A percentile compares a stretch with the other conserved stretches of the same genome.
These are phyloP conservation scores for Catharus fuscescens DNA, from an alignment of 2,113 vertebrate genomes.

Conservation along the genomic window DNA sequence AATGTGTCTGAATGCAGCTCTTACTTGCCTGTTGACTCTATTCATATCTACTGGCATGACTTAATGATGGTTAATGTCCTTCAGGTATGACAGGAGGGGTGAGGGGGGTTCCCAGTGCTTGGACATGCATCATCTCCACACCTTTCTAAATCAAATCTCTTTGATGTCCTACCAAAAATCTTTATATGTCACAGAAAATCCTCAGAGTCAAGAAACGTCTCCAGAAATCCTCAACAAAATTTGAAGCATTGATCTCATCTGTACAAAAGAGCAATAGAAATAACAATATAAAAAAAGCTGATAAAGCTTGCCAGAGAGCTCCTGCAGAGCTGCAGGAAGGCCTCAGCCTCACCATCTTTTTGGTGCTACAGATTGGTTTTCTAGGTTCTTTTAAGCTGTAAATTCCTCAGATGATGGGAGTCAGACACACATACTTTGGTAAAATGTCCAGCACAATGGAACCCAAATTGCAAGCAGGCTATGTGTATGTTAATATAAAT, in stretches of 20 bases:
- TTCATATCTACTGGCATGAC: neutral
- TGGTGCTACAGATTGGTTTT: neutral
- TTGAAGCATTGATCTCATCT: neutral
- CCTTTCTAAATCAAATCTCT: neutral
- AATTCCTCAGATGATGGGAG: neutral
- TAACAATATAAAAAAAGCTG: neutral
- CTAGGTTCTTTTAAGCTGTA: neutral
- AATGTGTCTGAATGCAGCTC: neutral
- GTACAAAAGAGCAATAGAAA: neutral
- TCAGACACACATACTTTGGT: accelerated
- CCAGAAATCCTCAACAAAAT: neutral
- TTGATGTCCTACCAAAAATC: neutral
- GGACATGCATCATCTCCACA: neutral
- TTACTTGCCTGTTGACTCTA: neutral
- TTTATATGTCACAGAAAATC: neutral
- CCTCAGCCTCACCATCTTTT: neutral
- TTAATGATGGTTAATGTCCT: neutral
- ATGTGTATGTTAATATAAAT: neutral
- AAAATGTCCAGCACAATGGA: neutral
- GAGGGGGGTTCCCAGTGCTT: neutral
- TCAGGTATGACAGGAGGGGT: neutral
- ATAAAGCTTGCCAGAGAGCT: neutral
- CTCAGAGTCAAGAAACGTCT: neutral
- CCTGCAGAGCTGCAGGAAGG: neutral
- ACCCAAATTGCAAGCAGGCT: neutral